Evolutionary conservation across 2,888 invertebrate genomes (phyloP), one percentile per base, ranked within the genome.

Genomic region (Lochmaea capreae): DNA sequence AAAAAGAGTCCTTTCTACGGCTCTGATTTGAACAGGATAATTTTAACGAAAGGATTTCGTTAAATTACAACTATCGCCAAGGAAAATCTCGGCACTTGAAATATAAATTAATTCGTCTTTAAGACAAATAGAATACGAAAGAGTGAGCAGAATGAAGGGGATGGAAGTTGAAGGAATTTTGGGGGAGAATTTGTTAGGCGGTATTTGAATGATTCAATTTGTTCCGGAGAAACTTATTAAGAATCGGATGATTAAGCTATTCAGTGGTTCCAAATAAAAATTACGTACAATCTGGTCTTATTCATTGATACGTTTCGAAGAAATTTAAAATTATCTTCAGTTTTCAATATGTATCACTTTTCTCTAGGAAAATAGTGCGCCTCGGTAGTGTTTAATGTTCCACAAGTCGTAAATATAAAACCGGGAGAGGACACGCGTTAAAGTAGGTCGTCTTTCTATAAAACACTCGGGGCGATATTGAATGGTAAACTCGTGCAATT

Each of bases 401-500:
- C 59, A 59, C 10, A 33, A 22, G 59, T 59, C 59, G 26, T 59
- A 59, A 59, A 59, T 59, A 59, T 22, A 11, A 12, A 26, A 3
- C 26, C 33, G 22, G 59, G 59, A 59, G 22, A 26, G 26, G 59
- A 65, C 72, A 66, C 71, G n/a, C 52, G 65, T 69, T 33, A 33
- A 33, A 33, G 26, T 33, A 33, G 26, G 26, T 33, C 69, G 72
- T 72, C 69, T 68, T 58, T 69, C 68, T 69, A 70, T 75, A 72
- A 75, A 75, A 52, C 65, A 69, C 22, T 22, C 22, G 22, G 22
- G 22, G 22, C 22, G 22, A 22, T 33, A 33, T 73, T 67, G 77
- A 76, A 73, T 71, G 68, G 71, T 71, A 73, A 77, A 72, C 65
- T 71, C 63, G 57, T 59, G 77, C 77, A 76, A 76, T 76, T 72